phyloP scores from a whole-genome alignment of 2,113 vertebrate species.

The Hipposideros armiger region DNA sequence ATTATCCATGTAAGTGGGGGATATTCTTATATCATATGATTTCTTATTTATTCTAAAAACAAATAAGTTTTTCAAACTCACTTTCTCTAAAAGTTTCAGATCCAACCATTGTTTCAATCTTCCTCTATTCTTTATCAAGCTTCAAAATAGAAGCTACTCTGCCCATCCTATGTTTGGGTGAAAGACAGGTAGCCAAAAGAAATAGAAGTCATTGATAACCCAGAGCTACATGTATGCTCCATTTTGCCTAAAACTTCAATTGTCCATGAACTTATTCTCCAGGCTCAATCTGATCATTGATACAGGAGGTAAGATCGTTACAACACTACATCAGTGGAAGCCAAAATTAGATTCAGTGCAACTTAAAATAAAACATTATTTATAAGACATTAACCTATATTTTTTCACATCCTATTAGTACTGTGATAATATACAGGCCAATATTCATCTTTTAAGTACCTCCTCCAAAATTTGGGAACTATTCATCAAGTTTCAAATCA shows the following conservation, averaged over 20 bases:
- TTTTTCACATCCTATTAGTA: neutral
- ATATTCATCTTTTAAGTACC: slow-evolving; percentile 32
- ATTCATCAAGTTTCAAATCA: slow-evolving; percentile 40
- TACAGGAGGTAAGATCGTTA: neutral
- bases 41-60: slow-evolving; percentile 42
- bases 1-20: neutral
- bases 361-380: neutral
- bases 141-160: slow-evolving; percentile 8
- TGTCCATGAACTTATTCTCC: neutral
- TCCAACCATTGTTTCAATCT: neutral
- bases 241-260: slow-evolving; percentile 31
- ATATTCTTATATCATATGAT: neutral
- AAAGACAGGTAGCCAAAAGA: neutral
- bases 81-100: slow-evolving; percentile 16
- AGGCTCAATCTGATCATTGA: neutral
- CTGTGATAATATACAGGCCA: neutral
- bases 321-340: neutral
- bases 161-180: neutral
- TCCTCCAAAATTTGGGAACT: slow-evolving; percentile 8
- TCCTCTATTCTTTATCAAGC: neutral
- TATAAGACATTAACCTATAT: neutral
- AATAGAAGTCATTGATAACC: neutral
- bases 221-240: neutral
- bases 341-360: neutral
- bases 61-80: neutral